These are phyloP conservation scores for Bombus ignitus DNA, from an alignment of 1,140 invertebrate genomes.

Conservation along the genomic window DNA sequence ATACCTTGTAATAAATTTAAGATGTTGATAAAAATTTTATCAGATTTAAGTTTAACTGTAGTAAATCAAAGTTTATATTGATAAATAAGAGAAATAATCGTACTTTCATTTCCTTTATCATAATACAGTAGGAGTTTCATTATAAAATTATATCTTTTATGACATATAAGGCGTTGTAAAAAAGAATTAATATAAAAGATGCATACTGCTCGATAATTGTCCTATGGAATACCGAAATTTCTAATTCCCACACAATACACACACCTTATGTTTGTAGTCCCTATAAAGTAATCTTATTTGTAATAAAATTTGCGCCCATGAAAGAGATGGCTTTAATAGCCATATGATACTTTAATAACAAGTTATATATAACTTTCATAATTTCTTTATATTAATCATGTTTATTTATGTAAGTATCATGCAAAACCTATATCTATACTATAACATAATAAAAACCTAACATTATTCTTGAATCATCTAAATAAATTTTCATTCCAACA, in stretches of 20 bases:
- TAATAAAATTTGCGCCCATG: constrained; percentile 15
- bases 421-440: background rate
- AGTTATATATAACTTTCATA: constrained; percentile 1
- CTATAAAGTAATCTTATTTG: constrained; percentile 9
- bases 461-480: constrained; percentile 22
- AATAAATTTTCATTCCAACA: constrained; percentile 67
- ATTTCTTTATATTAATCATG: constrained; percentile 35
- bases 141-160: background rate
- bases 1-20: constrained; percentile 23
- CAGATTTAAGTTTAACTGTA: constrained; percentile 14
- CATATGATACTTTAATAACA: background rate
- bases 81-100: background rate
- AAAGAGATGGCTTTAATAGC: background rate
- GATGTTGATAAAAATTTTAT: constrained; percentile 30
- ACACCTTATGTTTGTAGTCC: constrained; percentile 3
- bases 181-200: constrained; percentile 11
- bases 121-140: constrained; percentile 5
- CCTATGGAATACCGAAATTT: background rate
- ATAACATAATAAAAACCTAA: constrained; percentile 19
- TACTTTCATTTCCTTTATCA: background rate
- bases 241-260: background rate
- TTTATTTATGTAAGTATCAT: constrained; percentile 13
- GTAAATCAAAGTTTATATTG: background rate
- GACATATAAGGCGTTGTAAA: background rate
- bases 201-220: background rate